Conservation (phyloP, 2,797 vertebrate species). For the Gambusia yucatana region DNA sequence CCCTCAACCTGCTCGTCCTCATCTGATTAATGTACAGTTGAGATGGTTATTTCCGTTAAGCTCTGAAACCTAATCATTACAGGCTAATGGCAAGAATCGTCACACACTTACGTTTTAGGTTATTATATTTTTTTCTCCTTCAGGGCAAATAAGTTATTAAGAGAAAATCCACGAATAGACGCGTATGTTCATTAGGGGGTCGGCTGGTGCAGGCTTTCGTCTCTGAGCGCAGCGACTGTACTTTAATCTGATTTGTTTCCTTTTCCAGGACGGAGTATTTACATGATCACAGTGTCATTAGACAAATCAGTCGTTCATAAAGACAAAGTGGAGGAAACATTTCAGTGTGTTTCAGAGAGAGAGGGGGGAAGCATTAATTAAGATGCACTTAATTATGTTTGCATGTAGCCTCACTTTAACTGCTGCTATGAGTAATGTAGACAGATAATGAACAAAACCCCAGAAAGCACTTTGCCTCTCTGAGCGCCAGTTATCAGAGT, state of each 20-base stretch:
- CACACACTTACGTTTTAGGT: slow-evolving; percentile 36
- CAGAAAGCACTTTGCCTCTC: slow-evolving; percentile 46
- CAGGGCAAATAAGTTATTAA: slow-evolving; percentile 40
- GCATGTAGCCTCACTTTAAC: slow-evolving; percentile 49
- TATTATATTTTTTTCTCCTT: slow-evolving; percentile 40
- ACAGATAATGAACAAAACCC: slow-evolving; percentile 51
- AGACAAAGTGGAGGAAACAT: slow-evolving; percentile 24
- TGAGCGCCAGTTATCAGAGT: slow-evolving; percentile 36
- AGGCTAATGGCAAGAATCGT: slow-evolving; percentile 41
- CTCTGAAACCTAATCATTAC: slow-evolving; percentile 38
- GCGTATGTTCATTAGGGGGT: slow-evolving; percentile 7
- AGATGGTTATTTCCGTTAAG: slow-evolving; percentile 41
- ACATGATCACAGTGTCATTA: slow-evolving; percentile 21
- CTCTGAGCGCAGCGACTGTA: slow-evolving; percentile 3
- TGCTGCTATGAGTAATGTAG: slow-evolving; percentile 50
- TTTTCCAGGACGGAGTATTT: slow-evolving; percentile 13
- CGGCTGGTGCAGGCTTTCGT: not conserved
- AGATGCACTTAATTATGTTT: slow-evolving; percentile 53
- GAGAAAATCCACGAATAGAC: slow-evolving; percentile 25
- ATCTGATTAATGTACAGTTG: slow-evolving; percentile 44
- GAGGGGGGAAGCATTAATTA: slow-evolving; percentile 48
- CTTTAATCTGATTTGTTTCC: slow-evolving; percentile 17
- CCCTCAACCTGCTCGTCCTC: slow-evolving; percentile 19
- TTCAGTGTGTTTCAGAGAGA: slow-evolving; percentile 33
- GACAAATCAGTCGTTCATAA: slow-evolving; percentile 33